A percentile compares a stretch with the other conserved stretches of the same genome.
These are phyloP conservation scores for Orthonevra nobilis DNA, from an alignment of 2,888 invertebrate genomes.

Conservation along the genomic window DNA sequence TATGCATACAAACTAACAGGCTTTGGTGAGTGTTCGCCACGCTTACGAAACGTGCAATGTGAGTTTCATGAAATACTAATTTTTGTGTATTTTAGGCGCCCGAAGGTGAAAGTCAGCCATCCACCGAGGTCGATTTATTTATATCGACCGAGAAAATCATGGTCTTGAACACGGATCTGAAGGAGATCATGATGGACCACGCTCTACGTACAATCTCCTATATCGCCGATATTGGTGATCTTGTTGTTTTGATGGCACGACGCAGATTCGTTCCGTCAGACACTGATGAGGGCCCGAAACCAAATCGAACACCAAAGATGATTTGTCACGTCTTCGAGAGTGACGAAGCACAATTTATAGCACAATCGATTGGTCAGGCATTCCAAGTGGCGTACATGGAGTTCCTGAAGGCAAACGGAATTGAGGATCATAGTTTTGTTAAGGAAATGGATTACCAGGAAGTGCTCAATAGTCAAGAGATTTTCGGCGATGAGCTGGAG, in stretches of 20 bases:
- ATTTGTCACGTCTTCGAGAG: conserved; percentile 99
- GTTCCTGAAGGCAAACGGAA: conserved; percentile 99
- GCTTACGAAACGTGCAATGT: neutral
- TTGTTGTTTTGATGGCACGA: conserved; percentile 98
- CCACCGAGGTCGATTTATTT: conserved; percentile 99
- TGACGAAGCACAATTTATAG: conserved; percentile 99
- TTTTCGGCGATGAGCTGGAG: conserved; percentile 98
- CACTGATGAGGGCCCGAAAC: conserved; percentile 84
- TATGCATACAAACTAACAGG: conserved; percentile 72
- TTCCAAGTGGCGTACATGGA: conserved; percentile 99
- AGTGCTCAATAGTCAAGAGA: conserved; percentile 99
- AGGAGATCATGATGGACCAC: conserved; percentile 99
- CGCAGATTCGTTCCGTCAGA: conserved; percentile 95
- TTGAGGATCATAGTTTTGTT: conserved; percentile 99
- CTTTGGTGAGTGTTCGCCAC: conserved; percentile 74
- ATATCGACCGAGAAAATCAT: conserved; percentile 99
- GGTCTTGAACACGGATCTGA: conserved; percentile 99
- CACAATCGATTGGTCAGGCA: conserved; percentile 99
- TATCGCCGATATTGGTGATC: conserved; percentile 99
- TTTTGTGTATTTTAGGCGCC: conserved; percentile 88
- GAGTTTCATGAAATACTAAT: neutral
- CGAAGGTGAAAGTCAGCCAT: conserved; percentile 98
- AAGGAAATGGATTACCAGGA: conserved; percentile 99
- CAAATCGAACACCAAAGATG: conserved; percentile 96
- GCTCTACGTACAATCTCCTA: conserved; percentile 98